Percentiles rank a stretch among this genome's conserved stretches.
Evolutionary conservation across 1,140 invertebrate species (phyloP).

Genomic region (Hyles euphorbiae): DNA sequence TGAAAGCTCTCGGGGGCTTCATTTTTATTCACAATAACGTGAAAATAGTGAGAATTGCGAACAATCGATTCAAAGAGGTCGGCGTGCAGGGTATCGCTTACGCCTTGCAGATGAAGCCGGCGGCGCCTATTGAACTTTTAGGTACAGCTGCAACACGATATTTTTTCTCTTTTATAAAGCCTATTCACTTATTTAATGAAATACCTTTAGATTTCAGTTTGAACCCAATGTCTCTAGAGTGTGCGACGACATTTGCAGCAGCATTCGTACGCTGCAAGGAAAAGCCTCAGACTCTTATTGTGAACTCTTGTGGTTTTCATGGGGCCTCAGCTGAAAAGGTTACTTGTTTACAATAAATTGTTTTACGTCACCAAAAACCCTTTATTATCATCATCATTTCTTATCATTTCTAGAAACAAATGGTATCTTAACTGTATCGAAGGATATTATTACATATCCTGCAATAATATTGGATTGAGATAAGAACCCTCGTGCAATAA

Average conservation of each 20-base stretch:
- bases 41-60: constrained; percentile 56
- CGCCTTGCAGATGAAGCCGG: constrained; percentile 66
- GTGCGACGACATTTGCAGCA: constrained; percentile 64
- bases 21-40: constrained; percentile 58
- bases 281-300: constrained; percentile 64
- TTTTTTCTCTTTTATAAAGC: not conserved
- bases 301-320: constrained; percentile 61
- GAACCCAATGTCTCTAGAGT: constrained; percentile 61
- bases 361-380: too few relatives aligned
- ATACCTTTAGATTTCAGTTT: constrained; percentile 56
- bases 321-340: constrained; percentile 64
- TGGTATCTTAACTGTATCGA: too few relatives aligned
- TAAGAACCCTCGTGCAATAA: too few relatives aligned
- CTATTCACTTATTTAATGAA: not conserved
- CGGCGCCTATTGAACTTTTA: constrained; percentile 59
- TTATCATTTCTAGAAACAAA: too few relatives aligned
- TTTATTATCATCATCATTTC: too few relatives aligned
- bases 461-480: too few relatives aligned
- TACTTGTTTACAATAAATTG: too few relatives aligned
- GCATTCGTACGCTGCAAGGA: constrained; percentile 67
- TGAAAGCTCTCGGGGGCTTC: constrained; percentile 66
- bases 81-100: constrained; percentile 65
- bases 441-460: too few relatives aligned
- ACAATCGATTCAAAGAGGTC: constrained; percentile 63
- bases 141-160: constrained; percentile 30